Evolutionary conservation across 2,888 invertebrate species (phyloP).

Genomic region (Andrena bucephala): DNA sequence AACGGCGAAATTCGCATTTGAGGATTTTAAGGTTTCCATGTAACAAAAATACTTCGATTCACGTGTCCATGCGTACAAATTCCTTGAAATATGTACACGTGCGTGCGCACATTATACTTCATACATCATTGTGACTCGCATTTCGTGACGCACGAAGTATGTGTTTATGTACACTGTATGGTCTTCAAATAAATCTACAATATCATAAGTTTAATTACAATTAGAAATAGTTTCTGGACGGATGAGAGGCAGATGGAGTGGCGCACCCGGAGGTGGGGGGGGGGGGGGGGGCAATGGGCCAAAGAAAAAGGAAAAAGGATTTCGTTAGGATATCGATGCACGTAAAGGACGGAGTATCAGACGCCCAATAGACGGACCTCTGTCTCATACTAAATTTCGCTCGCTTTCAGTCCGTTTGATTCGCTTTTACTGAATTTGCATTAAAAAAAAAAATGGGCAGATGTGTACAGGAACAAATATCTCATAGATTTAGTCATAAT

Average conservation of each 20-base stretch:
- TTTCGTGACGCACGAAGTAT: constrained; percentile 11
- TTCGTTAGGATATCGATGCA: too few species aligned
- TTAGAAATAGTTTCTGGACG: not conserved
- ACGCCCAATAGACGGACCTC: too few species aligned
- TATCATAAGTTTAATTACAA: constrained; percentile 7
- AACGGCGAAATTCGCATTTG: not conserved
- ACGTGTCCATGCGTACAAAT: constrained; percentile 9
- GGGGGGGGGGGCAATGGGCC: too few species aligned
- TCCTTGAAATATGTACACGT: not conserved
- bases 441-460: too few species aligned
- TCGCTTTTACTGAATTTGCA: too few species aligned
- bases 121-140: not conserved
- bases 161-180: not conserved
- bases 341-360: too few species aligned
- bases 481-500: too few species aligned
- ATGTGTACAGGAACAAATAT: too few species aligned
- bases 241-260: not conserved
- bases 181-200: constrained; percentile 11
- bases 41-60: constrained; percentile 9
- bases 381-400: too few species aligned
- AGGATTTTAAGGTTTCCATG: not conserved
- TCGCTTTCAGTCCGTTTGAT: too few species aligned
- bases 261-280: not conserved
- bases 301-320: too few species aligned
- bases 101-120: not conserved